Base-by-base conservation (phyloP, 2,888 invertebrate genomes). In the Noctua janthina region DNA sequence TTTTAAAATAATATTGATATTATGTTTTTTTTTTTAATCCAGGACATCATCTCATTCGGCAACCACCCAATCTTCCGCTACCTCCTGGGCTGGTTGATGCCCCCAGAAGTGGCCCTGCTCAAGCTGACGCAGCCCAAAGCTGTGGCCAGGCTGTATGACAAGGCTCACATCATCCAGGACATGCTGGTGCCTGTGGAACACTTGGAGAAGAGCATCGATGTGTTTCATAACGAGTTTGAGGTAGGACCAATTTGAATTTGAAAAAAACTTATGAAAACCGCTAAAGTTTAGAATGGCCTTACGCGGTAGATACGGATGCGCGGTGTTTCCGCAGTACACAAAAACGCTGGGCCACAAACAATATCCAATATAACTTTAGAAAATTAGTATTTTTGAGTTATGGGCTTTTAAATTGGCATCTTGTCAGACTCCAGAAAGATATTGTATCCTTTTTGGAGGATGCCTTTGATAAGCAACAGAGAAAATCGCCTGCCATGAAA, bases 41-140 rank as follows among this genome's bases (percentile, higher is more conserved):
- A 98, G 98, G 98, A 99, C 88, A 98, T 99, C 74, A 97, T 99
- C 79, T 98, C 98, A 0, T 99, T 99, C 93, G 99, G 98, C 46
- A 99, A 99, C 94, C 97, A 98, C 91, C 92, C 97, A 0, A 56
- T 98, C 51, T 99, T 99, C 95, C 97, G 99, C 0, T 97, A 96
- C 86, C 93, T 98, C 20, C 97, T 98, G 80, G 99, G 98, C 1
- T 99, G 98, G 98, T 95, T 98, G 95, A 98, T 98, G 95, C 99
- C 99, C 0, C 98, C 98, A 0, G 99, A 99, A 93, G 98, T 99
- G 17, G 98, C 98, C 0, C 96, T 99, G 15, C 95, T 99, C 84
- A 99, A 99, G 94, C 95, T 98, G 86, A 98, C 98, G 0, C 98
- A 98, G 92, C 98, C 98, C 0, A 96, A 97, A 70, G 97, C 98